Base-by-base conservation (phyloP, 1,140 invertebrate genomes). In the Popillia japonica region DNA sequence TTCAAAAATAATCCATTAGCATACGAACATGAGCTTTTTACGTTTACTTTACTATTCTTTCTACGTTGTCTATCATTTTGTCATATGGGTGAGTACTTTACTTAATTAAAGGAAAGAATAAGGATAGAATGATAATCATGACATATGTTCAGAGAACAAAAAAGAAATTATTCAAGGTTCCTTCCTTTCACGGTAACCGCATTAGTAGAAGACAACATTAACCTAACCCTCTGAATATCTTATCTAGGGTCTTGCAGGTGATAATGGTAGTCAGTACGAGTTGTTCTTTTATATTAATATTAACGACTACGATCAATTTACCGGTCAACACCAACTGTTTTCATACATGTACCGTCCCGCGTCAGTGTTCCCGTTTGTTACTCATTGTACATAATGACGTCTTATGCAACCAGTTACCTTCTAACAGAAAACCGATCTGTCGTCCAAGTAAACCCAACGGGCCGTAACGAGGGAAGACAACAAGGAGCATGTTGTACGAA, bases 371-470 rank as follows among this genome's bases (percentile, higher is more conserved):
- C 27, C 14, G 42, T 9, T 44, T 14, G 42, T 44, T 44, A 44
- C 42, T 14, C 42, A 44, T 44, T 14, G 75, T 23, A 59, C 72
- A 73, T 14, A 72, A 73, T 61, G 40, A 72, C 77, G 77, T 78
- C 64, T 72, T 72, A 55, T 17, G 48, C 14, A 55, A 55, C 48
- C 17, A 55, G 48, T 55, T 55, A 55, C 48, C 14, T 55, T 27
- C 34, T 75, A 81, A 81, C 81, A 77, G 79, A 78, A 78, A 75
- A 40, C 79, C 81, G 68, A 80, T 81, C 80, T 81, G 81, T 80
- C 79, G 81, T 80, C 61, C 61, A 34, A 78, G 75, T 44, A 42
- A 76, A 76, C 22, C 40, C 77, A 55, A 55, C 81, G 64, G 41
- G 41, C 40, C 79, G 78, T 79, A 76, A 78, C 78, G 40, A 9